Base-by-base conservation (phyloP, 2,113 vertebrate species). In the Tringa solitaria region DNA sequence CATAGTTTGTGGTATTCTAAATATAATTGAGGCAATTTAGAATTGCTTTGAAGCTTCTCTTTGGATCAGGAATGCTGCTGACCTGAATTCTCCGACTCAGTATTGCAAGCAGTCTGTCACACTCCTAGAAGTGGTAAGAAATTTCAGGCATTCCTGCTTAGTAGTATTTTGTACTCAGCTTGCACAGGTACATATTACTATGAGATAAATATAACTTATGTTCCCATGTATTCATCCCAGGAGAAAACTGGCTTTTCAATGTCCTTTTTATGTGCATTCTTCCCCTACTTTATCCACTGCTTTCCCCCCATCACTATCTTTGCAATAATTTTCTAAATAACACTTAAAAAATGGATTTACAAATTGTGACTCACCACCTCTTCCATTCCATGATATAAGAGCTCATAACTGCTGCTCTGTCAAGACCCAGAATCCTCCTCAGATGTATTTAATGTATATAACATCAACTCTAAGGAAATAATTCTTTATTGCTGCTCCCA, bases 401-500 rank as follows among this genome's bases (percentile, higher is more conserved):
- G 51, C 24, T 96, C 82, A 59, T 86, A 92, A 92, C 46, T 81
- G n/a, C 48, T 72, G 46, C 23, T 92, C 37, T 4, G 20, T 79
- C 54, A 50, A 85, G 54, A 82, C 30, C 35, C 53, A 89, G 64
- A 70, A 59, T 76, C 46, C 16, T 86, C 23, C 59, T 82, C n/a
- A 46, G 74, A 85, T 3, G 7, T 19, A 76, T 93, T 93, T 87
- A 87, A 89, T 63, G 33, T 76, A 73, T 65, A 50, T 73, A 89
- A 65, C 50, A 92, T 65, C 57, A 93, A 2, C 37, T 87, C 37
- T 54, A 70, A 77, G 61, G 53, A 91, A 95, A 89, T 82, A 84
- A 67, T 80, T 95, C 85, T 91, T 96, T 95, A 87, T 88, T 95
- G 80, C 84, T 87, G 67, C 19, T 95, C 43, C 67, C 39, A 63